These are phyloP conservation scores for Alcedo quadribrachys DNA, from an alignment of 2,797 vertebrate genomes.

Conservation along the genomic window DNA sequence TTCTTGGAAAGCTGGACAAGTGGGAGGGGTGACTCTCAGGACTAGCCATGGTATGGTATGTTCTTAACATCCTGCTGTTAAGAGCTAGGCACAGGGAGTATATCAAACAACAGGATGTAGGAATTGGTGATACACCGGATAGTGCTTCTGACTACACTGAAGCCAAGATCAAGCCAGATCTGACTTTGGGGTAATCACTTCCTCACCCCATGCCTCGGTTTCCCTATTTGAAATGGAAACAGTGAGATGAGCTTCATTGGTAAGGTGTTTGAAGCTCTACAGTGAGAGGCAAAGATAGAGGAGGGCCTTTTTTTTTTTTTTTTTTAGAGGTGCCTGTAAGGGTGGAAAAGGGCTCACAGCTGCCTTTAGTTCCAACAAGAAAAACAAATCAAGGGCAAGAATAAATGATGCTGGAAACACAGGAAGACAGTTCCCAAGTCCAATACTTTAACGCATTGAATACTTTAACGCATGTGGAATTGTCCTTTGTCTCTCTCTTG, in stretches of 20 bases:
- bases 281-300: background rate
- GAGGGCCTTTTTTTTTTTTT: background rate
- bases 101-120: background rate
- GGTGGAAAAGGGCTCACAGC: background rate
- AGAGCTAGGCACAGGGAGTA: background rate
- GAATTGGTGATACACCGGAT: background rate
- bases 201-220: background rate
- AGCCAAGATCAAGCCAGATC: background rate
- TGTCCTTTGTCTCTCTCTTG: background rate
- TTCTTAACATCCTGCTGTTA: background rate
- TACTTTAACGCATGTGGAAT: slow-evolving; percentile 22
- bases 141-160: background rate
- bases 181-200: background rate
- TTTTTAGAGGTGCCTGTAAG: background rate
- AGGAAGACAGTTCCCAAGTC: background rate
- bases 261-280: background rate
- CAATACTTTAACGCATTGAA: slow-evolving; percentile 16
- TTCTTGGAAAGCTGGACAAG: background rate
- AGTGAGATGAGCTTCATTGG: background rate
- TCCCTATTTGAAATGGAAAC: background rate
- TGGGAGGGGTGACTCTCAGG: background rate
- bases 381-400: background rate
- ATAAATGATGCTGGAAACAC: background rate
- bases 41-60: background rate
- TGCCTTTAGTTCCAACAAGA: background rate